A percentile compares a stretch with the other conserved stretches of the same genome.
These are phyloP conservation scores for Heliconius himera DNA, from an alignment of 1,140 invertebrate species.

Conservation along the genomic window DNA sequence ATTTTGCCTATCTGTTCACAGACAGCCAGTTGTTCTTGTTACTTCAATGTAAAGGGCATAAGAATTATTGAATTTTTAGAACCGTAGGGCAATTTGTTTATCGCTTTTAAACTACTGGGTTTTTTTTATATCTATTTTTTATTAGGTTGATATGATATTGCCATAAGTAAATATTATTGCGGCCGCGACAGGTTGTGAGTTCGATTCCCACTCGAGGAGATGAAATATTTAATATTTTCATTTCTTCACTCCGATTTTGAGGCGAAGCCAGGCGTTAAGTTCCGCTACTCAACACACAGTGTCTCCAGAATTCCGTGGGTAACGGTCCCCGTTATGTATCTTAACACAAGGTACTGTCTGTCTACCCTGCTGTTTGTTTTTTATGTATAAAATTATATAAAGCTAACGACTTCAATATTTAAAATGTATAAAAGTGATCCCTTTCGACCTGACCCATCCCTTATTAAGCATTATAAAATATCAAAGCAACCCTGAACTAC, in stretches of 20 bases:
- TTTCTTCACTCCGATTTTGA: too few species aligned
- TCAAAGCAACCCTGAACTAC: neutral
- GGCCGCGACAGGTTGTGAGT: too few species aligned
- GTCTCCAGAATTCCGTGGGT: too few species aligned
- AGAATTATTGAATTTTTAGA: neutral
- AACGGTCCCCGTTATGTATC: too few species aligned
- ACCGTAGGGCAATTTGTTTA: neutral
- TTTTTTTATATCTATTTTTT: neutral
- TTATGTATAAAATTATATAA: neutral
- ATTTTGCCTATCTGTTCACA: constrained; percentile 54
- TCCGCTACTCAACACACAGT: too few species aligned
- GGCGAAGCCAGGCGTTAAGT: too few species aligned
- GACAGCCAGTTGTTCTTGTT: neutral
- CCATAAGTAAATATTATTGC: neutral
- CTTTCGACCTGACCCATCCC: neutral
- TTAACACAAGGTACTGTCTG: too few species aligned
- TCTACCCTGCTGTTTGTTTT: too few species aligned
- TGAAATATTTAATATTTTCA: too few species aligned
- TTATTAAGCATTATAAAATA: neutral
- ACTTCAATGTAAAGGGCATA: neutral
- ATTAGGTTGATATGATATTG: neutral
- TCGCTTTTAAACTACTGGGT: neutral
- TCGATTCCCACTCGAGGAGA: too few species aligned
- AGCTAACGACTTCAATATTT: neutral
- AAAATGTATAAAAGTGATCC: neutral